Percentiles rank a stretch among this genome's conserved stretches.
phyloP scores from a whole-genome alignment of 1,140 invertebrate genomes.

The Mizuhopecten yessoensis region DNA sequence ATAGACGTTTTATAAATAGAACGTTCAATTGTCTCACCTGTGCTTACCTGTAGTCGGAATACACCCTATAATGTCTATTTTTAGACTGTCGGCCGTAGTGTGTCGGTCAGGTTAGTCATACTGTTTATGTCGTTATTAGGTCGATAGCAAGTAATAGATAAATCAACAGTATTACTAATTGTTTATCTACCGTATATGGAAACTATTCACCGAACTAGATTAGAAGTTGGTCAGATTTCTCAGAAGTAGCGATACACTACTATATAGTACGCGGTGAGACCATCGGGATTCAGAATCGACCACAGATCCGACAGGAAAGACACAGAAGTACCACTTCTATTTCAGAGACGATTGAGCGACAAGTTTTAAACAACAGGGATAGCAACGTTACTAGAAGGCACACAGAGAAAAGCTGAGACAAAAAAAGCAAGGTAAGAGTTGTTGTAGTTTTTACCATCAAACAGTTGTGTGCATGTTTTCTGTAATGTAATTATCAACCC shows the following conservation, averaged over 20 bases:
- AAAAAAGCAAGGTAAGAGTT: background rate
- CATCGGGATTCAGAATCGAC: background rate
- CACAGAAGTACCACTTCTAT: background rate
- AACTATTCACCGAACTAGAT: background rate
- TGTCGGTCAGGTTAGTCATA: background rate
- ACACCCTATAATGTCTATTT: slow-evolving; percentile 24
- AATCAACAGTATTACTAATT: background rate
- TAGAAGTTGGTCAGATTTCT: background rate
- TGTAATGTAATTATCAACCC: no score
- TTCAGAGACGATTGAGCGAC: background rate
- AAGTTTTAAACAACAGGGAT: background rate
- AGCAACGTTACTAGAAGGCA: background rate
- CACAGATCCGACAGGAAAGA: background rate
- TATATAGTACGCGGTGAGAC: background rate
- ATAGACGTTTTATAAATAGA: slow-evolving; percentile 26
- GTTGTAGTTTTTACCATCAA: no score
- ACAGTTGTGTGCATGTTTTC: no score
- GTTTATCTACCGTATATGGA: background rate
- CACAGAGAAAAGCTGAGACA: background rate
- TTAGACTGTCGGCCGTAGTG: background rate
- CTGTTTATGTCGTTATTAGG: background rate
- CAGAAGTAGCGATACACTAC: background rate
- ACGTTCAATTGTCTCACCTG: slow-evolving; percentile 21
- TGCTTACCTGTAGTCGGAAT: background rate
- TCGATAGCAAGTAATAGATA: background rate